Conservation (phyloP, 2,797 vertebrate species). For the Myotis pilosus region DNA sequence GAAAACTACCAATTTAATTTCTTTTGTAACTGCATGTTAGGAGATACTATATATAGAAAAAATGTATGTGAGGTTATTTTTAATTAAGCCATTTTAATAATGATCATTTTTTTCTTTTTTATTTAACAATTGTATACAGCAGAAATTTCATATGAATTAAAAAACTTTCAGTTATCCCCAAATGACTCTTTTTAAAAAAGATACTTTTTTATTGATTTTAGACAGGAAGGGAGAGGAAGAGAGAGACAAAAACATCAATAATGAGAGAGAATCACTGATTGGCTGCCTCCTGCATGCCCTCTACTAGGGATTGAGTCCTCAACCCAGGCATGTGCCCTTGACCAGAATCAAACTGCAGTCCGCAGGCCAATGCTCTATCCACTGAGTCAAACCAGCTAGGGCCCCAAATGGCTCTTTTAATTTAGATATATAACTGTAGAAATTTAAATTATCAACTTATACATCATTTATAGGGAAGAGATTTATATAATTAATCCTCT, state of each 20-base stretch:
- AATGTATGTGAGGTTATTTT: background rate
- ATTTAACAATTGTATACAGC: background rate
- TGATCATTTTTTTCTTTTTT: background rate
- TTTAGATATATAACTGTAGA: background rate
- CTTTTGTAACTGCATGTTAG: background rate
- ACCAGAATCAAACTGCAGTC: no score
- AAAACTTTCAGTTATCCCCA: background rate
- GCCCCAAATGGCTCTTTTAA: background rate
- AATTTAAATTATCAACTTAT: background rate
- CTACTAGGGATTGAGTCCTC: no score
- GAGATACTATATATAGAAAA: background rate
- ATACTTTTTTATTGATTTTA: no score
- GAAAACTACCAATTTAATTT: background rate
- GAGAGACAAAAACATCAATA: no score
- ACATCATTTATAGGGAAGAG: constrained; percentile 27
- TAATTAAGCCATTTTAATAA: background rate
- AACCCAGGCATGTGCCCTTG: no score
- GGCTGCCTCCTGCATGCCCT: no score
- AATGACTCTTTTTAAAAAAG: background rate
- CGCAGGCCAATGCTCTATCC: no score
- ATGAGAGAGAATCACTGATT: no score
- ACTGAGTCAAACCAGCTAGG: no score
- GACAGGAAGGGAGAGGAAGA: no score
- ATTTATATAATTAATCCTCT: constrained; percentile 3
- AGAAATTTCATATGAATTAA: background rate